A percentile compares a stretch with the other conserved stretches of the same genome.
Evolutionary conservation across 2,888 invertebrate species (phyloP).

Genomic region (Eristalis pertinax): DNA sequence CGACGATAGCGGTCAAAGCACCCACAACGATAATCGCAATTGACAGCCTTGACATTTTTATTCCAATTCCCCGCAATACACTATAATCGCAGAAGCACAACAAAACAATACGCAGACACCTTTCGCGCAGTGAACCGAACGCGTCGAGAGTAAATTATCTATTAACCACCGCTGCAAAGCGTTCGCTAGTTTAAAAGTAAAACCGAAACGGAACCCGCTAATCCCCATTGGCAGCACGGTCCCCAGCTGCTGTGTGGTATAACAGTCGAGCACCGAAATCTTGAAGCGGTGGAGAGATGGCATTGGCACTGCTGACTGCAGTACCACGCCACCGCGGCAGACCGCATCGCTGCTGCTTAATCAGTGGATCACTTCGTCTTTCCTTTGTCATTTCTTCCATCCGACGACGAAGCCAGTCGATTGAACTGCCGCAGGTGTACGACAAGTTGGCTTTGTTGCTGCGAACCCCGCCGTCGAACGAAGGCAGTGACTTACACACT

Average conservation of each 20-base stretch:
- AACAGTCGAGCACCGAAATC: conserved; percentile 40
- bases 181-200: conserved; percentile 80
- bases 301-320: conserved; percentile 29
- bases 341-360: conserved; percentile 51
- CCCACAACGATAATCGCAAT: conserved; percentile 52
- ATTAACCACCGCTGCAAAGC: conserved; percentile 77
- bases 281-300: conserved; percentile 42
- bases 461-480: conserved; percentile 10
- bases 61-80: conserved; percentile 4
- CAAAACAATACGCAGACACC: conserved; percentile 29
- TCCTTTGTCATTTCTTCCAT: conserved; percentile 24
- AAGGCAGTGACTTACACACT: conserved; percentile 40
- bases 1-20: conserved; percentile 43
- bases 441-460: conserved; percentile 9
- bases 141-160: conserved; percentile 78
- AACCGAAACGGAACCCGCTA: conserved; percentile 76
- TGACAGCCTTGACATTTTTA: conserved; percentile 41
- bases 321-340: conserved; percentile 15
- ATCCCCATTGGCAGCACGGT: conserved; percentile 43
- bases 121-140: conserved; percentile 74
- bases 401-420: not conserved
- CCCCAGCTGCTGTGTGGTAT: conserved; percentile 29
- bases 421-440: conserved; percentile 43
- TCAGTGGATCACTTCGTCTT: conserved; percentile 34
- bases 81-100: not conserved